These are phyloP conservation scores for Aradus depressus DNA, from an alignment of 2,888 invertebrate genomes.

Conservation along the genomic window DNA sequence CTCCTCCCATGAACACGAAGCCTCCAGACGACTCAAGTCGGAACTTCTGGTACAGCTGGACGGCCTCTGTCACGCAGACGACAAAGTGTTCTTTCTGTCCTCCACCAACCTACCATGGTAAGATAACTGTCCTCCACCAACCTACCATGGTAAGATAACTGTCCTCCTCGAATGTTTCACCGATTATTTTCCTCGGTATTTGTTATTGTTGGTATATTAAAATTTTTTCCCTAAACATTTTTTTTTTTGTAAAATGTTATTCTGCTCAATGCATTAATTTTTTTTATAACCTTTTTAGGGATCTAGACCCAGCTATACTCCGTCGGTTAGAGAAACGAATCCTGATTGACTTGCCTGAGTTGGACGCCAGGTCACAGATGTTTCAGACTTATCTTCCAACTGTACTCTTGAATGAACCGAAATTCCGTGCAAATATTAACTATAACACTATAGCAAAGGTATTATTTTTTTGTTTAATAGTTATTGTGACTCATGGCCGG, in stretches of 20 bases:
- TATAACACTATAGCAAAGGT: constrained; percentile 39
- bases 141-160: constrained; percentile 63
- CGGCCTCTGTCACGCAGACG: constrained; percentile 51
- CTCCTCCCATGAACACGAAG: constrained; percentile 57
- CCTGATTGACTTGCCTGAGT: constrained; percentile 63
- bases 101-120: constrained; percentile 89
- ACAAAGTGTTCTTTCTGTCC: constrained; percentile 65
- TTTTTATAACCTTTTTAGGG: constrained; percentile 43
- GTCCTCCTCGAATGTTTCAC: constrained; percentile 50
- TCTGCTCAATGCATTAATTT: background rate
- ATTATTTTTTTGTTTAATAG: background rate
- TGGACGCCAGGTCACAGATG: constrained; percentile 52
- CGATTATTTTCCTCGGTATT: no score
- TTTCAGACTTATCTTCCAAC: constrained; percentile 49
- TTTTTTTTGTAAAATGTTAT: background rate
- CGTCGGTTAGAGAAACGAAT: constrained; percentile 80
- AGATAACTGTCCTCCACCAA: constrained; percentile 36
- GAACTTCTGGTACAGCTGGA: constrained; percentile 81
- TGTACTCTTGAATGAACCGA: constrained; percentile 37
- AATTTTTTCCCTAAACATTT: background rate
- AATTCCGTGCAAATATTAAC: constrained; percentile 39
- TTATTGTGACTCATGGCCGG: background rate
- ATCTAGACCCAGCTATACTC: constrained; percentile 77
- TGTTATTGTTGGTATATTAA: no score
- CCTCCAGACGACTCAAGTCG: constrained; percentile 74